Conservation (phyloP, 2,888 invertebrate genomes). For the Myopa tessellatipennis region DNA sequence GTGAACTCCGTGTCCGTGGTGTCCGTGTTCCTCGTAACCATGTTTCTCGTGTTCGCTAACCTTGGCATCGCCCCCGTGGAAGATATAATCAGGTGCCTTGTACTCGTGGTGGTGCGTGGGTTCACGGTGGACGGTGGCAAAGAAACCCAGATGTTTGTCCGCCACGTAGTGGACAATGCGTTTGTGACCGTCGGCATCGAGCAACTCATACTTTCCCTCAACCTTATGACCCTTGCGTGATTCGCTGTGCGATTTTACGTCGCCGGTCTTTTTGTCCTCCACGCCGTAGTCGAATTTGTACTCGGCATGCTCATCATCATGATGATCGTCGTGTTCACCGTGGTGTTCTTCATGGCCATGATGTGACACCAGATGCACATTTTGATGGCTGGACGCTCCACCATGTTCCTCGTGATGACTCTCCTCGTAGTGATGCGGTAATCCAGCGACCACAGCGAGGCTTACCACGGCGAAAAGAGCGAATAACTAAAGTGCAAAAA, state of each 20-base stretch:
- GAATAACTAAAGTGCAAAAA: slow-evolving; percentile 46
- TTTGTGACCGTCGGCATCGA: slow-evolving; percentile 61
- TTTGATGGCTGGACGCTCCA: slow-evolving; percentile 58
- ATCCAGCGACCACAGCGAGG: slow-evolving; percentile 43
- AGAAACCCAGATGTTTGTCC: slow-evolving; percentile 59
- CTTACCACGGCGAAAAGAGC: slow-evolving; percentile 50
- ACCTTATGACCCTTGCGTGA: slow-evolving; percentile 58
- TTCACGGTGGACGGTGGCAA: slow-evolving; percentile 57
- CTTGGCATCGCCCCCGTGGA: slow-evolving; percentile 44
- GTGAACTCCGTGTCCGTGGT: slow-evolving; percentile 23
- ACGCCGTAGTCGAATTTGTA: slow-evolving; percentile 59
- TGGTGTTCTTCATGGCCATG: slow-evolving; percentile 46
- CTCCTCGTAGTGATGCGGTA: slow-evolving; percentile 35
- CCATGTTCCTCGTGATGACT: slow-evolving; percentile 40
- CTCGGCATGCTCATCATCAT: slow-evolving; percentile 55
- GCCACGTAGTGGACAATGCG: slow-evolving; percentile 60
- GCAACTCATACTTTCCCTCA: slow-evolving; percentile 60
- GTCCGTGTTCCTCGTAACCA: slow-evolving; percentile 5
- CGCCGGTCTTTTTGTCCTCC: slow-evolving; percentile 58
- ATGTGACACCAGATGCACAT: slow-evolving; percentile 58
- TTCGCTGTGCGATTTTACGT: slow-evolving; percentile 56
- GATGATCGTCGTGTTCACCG: slow-evolving; percentile 47
- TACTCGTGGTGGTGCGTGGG: slow-evolving; percentile 48
- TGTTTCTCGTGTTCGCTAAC: slow-evolving; percentile 42
- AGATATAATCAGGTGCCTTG: slow-evolving; percentile 14